Evolutionary conservation across 2,797 vertebrate genomes (phyloP).

Genomic region (Hippoglossus hippoglossus): DNA sequence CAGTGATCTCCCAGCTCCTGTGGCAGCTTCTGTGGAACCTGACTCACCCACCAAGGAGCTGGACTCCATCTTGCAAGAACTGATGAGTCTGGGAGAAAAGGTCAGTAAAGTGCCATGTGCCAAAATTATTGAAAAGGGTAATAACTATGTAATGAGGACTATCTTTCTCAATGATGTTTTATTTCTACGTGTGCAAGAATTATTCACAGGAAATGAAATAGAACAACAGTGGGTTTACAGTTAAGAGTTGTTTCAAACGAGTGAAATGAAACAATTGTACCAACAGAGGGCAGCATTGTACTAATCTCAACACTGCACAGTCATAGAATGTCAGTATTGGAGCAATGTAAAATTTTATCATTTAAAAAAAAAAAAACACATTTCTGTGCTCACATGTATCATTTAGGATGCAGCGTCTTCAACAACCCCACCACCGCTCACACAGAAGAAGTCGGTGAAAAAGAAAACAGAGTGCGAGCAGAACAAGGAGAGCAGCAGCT

Average conservation of each 20-base stretch:
- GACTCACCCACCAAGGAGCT: conserved; percentile 79
- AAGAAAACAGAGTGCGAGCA: conserved; percentile 39
- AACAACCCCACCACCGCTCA: conserved; percentile 56
- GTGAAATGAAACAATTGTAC: conserved; percentile 9
- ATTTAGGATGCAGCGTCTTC: conserved; percentile 41
- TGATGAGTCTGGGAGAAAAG: conserved; percentile 74
- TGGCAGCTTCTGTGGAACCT: conserved; percentile 44
- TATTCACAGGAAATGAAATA: background rate
- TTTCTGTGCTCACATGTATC: background rate
- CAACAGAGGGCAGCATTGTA: conserved; percentile 80
- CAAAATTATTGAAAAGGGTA: background rate
- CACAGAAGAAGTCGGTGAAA: conserved; percentile 59
- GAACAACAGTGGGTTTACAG: background rate
- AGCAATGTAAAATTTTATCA: background rate
- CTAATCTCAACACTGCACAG: background rate
- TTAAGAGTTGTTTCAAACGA: background rate
- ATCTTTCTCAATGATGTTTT: background rate
- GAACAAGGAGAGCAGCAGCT: conserved; percentile 22
- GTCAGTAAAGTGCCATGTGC: conserved; percentile 54
- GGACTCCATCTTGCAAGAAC: conserved; percentile 80
- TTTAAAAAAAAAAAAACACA: background rate
- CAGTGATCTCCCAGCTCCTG: conserved; percentile 74
- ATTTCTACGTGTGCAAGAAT: background rate
- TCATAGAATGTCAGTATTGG: background rate
- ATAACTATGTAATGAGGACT: background rate